Evolutionary conservation across 2,797 vertebrate species (phyloP), one percentile per base, ranked within the genome.

Genomic region (Esox lucius): DNA sequence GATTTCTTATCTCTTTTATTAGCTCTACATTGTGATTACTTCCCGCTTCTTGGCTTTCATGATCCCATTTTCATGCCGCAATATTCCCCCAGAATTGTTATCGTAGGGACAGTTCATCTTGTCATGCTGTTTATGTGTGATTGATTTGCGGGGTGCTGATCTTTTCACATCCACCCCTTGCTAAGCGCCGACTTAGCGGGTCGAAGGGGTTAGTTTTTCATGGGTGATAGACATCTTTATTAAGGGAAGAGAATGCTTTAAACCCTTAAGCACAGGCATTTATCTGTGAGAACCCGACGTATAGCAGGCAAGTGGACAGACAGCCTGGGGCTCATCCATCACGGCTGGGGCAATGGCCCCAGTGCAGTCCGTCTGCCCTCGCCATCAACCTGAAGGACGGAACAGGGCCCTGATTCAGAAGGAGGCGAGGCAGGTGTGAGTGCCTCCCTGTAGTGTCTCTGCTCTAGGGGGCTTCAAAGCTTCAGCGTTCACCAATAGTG

Each of bases 1-100:
- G 85, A 91, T 92, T 87, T 85, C 91, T 92, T 91, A 91, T 93
- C 90, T 93, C 31, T 91, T 92, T 91, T 92, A 92, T 93, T 91
- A 90, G 89, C 87, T 90, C 85, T 81, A 86, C 85, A 84, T 90
- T 90, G 90, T 90, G 90, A 88, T 87, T 85, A 87, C 88, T 84
- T 75, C 59, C 56, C 81, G 84, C 84, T 84, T 83, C 85, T 85
- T 85, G 85, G 83, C 85, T 90, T 91, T 91, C 88, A 91, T 91
- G 90, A 89, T 89, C 85, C 84, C 64, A 86, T 91, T 70, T 90
- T 89, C 88, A 87, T 86, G 83, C 84, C 72, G 82, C 86, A 86
- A 87, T 90, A 90, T 91, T 91, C 87, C 82, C 72, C 82, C 75
- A 73, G 85, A 90, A 89, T 85, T 84, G 86, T 87, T 90, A 91